Conservation (phyloP, 2,113 vertebrate species). For the Salvelinus alpinus region DNA sequence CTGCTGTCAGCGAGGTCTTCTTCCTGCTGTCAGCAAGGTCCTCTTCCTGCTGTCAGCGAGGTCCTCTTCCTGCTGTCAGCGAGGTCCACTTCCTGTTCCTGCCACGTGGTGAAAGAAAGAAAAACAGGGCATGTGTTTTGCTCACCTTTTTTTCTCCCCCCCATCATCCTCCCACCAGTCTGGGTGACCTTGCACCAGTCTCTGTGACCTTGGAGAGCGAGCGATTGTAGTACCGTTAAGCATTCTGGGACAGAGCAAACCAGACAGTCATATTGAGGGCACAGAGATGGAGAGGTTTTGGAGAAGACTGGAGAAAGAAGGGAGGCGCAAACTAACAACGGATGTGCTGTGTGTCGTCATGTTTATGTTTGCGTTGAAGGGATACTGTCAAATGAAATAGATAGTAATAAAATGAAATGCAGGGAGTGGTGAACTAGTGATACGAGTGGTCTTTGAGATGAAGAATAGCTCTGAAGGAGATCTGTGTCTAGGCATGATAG, state of each 20-base stretch:
- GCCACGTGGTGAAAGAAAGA: too few species aligned
- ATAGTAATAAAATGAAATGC: conserved; percentile 45
- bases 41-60: too few species aligned
- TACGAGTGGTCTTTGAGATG: conserved; percentile 47
- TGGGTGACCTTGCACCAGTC: conserved; percentile 65
- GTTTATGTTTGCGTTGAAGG: background rate
- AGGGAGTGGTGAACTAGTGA: conserved; percentile 48
- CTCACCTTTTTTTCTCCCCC: background rate
- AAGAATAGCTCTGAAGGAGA: conserved; percentile 53
- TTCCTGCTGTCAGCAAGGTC: too few species aligned
- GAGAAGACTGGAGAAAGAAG: too few species aligned
- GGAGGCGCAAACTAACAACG: too few species aligned
- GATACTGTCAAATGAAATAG: conserved; percentile 15
- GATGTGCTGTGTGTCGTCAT: background rate
- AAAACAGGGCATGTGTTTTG: too few species aligned
- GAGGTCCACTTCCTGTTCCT: too few species aligned
- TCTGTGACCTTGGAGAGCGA: conserved; percentile 56
- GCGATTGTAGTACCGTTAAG: conserved; percentile 26
- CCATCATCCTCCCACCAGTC: conserved; percentile 32
- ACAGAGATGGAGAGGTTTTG: conserved; percentile 7
- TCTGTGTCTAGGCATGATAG: conserved; percentile 59
- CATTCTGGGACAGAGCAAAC: conserved; percentile 41
- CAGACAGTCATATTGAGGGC: conserved; percentile 43
- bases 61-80: too few species aligned
- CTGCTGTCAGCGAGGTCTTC: too few species aligned